phyloP scores from a whole-genome alignment of 1,140 invertebrate genomes.

The Asbolus verrucosus region DNA sequence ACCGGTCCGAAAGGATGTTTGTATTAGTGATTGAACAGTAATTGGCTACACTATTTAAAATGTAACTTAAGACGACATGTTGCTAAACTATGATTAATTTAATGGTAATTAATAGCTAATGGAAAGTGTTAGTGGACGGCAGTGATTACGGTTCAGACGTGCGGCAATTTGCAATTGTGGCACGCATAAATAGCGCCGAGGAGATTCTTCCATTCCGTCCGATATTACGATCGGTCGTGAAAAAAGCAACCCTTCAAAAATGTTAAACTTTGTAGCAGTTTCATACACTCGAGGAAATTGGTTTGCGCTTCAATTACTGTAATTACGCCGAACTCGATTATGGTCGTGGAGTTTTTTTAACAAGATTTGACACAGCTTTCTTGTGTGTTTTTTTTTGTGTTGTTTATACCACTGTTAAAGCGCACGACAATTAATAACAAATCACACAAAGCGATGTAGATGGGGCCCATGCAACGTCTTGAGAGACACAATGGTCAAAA shows the following conservation, averaged over 20 bases:
- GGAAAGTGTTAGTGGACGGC: neutral
- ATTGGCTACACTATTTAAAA: neutral
- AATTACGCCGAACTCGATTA: conserved; percentile 41
- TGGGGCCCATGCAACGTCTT: conserved; percentile 42
- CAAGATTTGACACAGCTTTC: too few species aligned
- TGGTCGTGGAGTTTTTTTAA: conserved; percentile 2
- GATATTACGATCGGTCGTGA: conserved; percentile 45
- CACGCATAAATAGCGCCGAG: neutral
- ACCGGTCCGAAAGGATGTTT: too few species aligned
- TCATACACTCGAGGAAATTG: conserved; percentile 47
- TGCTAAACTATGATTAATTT: conserved; percentile 40
- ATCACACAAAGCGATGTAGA: conserved; percentile 55
- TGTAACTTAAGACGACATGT: neutral
- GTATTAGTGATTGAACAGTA: conserved; percentile 2
- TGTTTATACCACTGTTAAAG: conserved; percentile 51
- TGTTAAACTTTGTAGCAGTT: conserved; percentile 49
- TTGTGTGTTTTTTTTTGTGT: conserved; percentile 56
- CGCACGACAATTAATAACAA: conserved; percentile 56
- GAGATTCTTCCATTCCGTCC: conserved; percentile 15
- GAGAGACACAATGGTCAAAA: conserved; percentile 46
- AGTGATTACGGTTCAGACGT: conserved; percentile 29
- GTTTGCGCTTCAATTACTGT: conserved; percentile 41
- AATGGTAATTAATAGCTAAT: conserved; percentile 40
- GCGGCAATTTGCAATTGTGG: conserved; percentile 23
- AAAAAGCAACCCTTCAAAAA: conserved; percentile 43